Percentiles rank a stretch among this genome's conserved stretches.
These are phyloP conservation scores for Eustalomyia histrio DNA, from an alignment of 2,888 invertebrate genomes.

Conservation along the genomic window DNA sequence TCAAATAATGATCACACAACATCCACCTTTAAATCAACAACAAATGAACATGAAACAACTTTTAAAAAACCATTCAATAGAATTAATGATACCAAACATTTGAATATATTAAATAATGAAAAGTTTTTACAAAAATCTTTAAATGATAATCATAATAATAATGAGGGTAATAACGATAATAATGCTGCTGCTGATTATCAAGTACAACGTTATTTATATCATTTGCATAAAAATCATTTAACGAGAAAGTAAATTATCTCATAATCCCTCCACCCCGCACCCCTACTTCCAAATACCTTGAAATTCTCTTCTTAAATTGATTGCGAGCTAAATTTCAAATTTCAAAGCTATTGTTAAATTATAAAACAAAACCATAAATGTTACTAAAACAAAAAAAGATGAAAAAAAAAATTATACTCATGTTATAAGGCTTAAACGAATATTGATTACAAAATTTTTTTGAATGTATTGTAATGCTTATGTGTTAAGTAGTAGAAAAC, in stretches of 20 bases:
- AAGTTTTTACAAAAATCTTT: conserved; percentile 57
- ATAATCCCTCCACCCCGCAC: background rate
- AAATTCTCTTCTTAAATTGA: conserved; percentile 13
- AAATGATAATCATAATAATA: conserved; percentile 61
- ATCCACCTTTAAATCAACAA: conserved; percentile 1
- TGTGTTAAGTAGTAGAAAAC: conserved; percentile 45
- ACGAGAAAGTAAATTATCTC: conserved; percentile 68
- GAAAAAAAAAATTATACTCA: conserved; percentile 26
- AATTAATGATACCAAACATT: conserved; percentile 36
- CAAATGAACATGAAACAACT: conserved; percentile 25
- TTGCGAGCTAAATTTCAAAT: conserved; percentile 21
- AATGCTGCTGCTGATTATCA: conserved; percentile 69
- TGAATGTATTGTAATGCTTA: conserved; percentile 58
- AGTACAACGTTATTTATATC: conserved; percentile 75
- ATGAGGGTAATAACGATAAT: conserved; percentile 66
- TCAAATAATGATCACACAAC: conserved; percentile 40
- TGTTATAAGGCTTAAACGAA: conserved; percentile 58
- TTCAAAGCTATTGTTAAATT: conserved; percentile 32
- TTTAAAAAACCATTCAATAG: conserved; percentile 50
- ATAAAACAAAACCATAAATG: conserved; percentile 35
- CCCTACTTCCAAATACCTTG: background rate
- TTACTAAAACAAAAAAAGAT: conserved; percentile 21
- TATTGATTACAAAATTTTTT: conserved; percentile 49
- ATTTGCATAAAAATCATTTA: conserved; percentile 75
- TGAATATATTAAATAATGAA: conserved; percentile 33